Evolutionary conservation across 37 sponge, comb jelly and placozoan species (phyloP).

Genomic region (Chondrosia reniformis): DNA sequence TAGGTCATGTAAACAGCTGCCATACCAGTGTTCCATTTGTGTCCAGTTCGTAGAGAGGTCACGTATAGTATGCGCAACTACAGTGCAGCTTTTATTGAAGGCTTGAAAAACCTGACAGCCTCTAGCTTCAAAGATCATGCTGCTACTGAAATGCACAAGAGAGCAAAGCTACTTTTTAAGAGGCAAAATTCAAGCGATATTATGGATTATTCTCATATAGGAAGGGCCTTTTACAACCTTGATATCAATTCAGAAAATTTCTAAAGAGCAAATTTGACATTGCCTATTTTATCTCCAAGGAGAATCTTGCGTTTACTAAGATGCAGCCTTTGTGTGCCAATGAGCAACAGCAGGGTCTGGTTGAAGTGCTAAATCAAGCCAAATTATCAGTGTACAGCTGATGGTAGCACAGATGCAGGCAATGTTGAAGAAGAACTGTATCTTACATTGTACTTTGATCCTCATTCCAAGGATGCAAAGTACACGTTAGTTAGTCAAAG

Average conservation of each 20-base stretch:
- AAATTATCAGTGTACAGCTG: no score
- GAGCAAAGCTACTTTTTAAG: slow-evolving; percentile 18
- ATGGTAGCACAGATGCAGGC: no score
- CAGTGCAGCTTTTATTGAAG: slow-evolving; percentile 33
- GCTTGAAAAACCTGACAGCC: slow-evolving; percentile 20
- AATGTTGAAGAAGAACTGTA: no score
- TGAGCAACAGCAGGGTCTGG: no score
- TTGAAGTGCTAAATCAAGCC: no score
- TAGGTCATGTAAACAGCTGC: no score
- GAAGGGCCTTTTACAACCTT: slow-evolving; percentile 9
- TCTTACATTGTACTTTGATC: no score
- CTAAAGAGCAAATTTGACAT: not conserved
- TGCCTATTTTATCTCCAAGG: slow-evolving; percentile 1
- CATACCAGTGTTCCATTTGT: not conserved
- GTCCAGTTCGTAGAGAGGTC: not conserved
- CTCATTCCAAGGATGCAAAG: no score
- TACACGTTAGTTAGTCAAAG: no score
- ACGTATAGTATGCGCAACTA: not conserved
- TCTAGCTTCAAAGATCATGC: slow-evolving; percentile 33
- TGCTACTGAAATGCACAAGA: slow-evolving; percentile 22
- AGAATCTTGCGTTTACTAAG: no score
- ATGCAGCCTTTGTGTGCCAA: no score
- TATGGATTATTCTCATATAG: slow-evolving; percentile 28
- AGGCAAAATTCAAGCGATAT: not conserved
- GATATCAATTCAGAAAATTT: not conserved